A percentile compares a stretch with the other conserved stretches of the same genome.
Evolutionary conservation across 2,797 vertebrate species (phyloP).

Genomic region (Peromyscus attwateri): DNA sequence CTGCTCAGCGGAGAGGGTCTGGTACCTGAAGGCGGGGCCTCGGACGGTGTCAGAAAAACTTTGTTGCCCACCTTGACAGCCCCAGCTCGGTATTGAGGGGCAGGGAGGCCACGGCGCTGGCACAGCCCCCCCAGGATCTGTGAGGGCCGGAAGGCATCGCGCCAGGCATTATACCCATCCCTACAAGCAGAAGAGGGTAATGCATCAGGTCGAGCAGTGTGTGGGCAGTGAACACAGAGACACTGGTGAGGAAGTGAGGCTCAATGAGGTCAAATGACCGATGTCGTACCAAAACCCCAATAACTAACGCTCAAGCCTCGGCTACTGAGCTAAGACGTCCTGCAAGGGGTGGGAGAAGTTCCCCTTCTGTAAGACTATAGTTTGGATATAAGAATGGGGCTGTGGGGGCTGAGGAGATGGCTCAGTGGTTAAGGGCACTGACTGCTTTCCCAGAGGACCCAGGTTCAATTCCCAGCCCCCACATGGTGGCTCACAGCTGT

Average conservation of each 20-base stretch:
- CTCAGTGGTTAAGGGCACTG: too few relatives aligned
- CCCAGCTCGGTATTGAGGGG: conserved; percentile 91
- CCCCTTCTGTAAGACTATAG: not conserved
- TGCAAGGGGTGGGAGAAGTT: not conserved
- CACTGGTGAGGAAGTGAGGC: not conserved
- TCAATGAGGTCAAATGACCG: not conserved
- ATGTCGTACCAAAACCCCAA: not conserved
- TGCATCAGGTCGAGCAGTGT: not conserved
- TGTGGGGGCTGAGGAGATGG: too few relatives aligned
- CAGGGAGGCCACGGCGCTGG: conserved; percentile 91
- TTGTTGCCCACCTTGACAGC: conserved; percentile 96
- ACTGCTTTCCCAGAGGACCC: too few relatives aligned
- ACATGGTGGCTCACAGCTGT: too few relatives aligned
- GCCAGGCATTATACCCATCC: conserved; percentile 94
- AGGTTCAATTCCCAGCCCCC: too few relatives aligned
- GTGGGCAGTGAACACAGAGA: not conserved
- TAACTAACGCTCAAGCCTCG: not conserved
- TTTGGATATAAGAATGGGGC: not conserved
- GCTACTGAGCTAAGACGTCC: not conserved
- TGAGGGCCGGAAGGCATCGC: conserved; percentile 93
- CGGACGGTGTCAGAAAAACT: conserved; percentile 94
- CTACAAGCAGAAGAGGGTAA: conserved; percentile 84
- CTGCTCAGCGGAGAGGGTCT: not conserved
- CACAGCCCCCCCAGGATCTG: conserved; percentile 94
- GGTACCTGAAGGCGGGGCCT: conserved; percentile 93